A percentile compares a stretch with the other conserved stretches of the same genome.
phyloP scores from a whole-genome alignment of 2,888 invertebrate species.

The Colletes collaris region DNA sequence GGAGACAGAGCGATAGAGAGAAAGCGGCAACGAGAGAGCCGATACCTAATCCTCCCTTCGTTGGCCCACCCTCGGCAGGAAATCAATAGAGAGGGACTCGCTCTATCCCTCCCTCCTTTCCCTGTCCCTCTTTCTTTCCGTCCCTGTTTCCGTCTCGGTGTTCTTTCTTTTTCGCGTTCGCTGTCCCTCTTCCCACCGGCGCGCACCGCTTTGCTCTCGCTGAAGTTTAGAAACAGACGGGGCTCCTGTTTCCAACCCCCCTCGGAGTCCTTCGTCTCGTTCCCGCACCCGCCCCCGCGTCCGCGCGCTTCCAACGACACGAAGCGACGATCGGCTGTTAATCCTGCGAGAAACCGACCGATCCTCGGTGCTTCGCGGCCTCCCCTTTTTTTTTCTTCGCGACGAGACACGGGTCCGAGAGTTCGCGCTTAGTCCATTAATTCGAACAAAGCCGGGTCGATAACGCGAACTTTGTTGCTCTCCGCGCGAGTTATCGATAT shows the following conservation, averaged over 20 bases:
- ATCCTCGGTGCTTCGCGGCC: background rate
- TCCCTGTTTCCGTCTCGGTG: constrained; percentile 23
- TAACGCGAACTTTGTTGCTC: background rate
- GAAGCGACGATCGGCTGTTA: constrained; percentile 14
- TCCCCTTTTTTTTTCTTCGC: background rate
- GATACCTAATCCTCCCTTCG: constrained; percentile 76
- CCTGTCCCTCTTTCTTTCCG: constrained; percentile 29
- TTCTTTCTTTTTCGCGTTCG: constrained; percentile 29
- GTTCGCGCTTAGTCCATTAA: constrained; percentile 12
- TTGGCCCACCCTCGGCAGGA: constrained; percentile 71
- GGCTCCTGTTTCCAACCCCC: constrained; percentile 34
- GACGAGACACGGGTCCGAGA: background rate
- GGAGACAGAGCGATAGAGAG: constrained; percentile 30
- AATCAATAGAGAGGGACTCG: constrained; percentile 69
- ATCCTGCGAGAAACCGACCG: constrained; percentile 28
- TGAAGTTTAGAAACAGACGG: constrained; percentile 49
- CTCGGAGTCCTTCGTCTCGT: background rate
- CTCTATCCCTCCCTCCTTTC: constrained; percentile 36
- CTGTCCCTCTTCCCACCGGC: constrained; percentile 28
- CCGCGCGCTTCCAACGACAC: background rate
- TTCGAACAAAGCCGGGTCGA: background rate
- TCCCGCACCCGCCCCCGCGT: background rate
- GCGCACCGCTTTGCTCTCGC: constrained; percentile 22
- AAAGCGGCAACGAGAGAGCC: constrained; percentile 57
- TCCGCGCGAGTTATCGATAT: constrained; percentile 30